These are phyloP conservation scores for Wiebesia pumilae DNA, from an alignment of 1,140 invertebrate species.

Conservation along the genomic window DNA sequence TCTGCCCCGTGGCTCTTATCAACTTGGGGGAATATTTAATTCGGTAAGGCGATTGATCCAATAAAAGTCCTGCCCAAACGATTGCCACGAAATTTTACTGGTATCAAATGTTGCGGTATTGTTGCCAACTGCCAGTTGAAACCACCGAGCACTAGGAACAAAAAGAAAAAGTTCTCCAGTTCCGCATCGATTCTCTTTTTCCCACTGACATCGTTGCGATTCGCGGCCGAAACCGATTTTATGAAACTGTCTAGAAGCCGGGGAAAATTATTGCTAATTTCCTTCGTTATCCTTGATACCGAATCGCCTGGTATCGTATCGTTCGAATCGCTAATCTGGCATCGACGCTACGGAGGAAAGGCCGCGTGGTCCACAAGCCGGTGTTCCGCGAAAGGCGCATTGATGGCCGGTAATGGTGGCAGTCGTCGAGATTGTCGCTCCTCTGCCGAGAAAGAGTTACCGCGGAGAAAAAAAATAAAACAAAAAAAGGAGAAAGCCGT, in stretches of 20 bases:
- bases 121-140: not conserved
- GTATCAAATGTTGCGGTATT: not conserved
- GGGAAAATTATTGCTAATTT: not conserved
- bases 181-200: not conserved
- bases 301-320: not conserved
- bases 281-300: not conserved
- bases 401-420: not conserved
- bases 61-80: not conserved
- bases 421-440: not conserved
- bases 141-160: not conserved
- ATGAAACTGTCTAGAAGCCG: too few species aligned
- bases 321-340: not conserved
- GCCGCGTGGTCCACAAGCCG: slow-evolving; percentile 28
- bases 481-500: slow-evolving; percentile 30
- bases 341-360: not conserved
- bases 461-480: not conserved
- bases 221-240: too few species aligned
- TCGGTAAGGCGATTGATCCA: not conserved
- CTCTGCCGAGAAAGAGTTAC: not conserved
- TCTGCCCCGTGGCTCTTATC: not conserved
- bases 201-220: not conserved
- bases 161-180: not conserved
- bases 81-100: not conserved
- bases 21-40: not conserved
- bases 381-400: slow-evolving; percentile 19